Base-by-base conservation (phyloP, 2,797 vertebrate species). In the Zenarchopterus dispar region DNA sequence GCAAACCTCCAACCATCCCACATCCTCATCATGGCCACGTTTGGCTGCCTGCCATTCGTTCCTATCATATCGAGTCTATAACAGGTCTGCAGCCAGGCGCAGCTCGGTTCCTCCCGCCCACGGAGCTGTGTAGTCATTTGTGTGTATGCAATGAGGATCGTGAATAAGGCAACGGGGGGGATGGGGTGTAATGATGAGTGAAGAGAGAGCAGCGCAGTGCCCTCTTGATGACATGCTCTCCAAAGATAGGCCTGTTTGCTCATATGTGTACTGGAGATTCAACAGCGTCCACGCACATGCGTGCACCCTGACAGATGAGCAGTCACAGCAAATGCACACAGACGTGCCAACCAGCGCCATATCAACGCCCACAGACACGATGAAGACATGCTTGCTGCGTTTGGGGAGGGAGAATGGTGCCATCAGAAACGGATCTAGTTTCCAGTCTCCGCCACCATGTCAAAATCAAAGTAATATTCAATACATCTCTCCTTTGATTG, bases 171-270 rank as follows among this genome's bases (percentile, higher is more conserved):
- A 76, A 69, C 65, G 43, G 48, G 47, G 47, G 48, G 43, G 47
- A 78, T 57, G 11, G 48, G 81, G 82, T 80, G 80, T 86, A 85
- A 88, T 81, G 69, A 70, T 66, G 71, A 87, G 67, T 51, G 72
- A 77, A 82, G 79, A 57, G 71, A 70, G 67, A 84, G 5, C 41
- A 45, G 68, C 63, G 68, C 56, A 59, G 56, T 64, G 63, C 50
- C 66, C 36, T 56, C 70, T 65, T 49, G 72, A 75, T 84, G 84
- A 86, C 56, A 62, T 45, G 46, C 48, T 64, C 52, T 52, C 55
- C 50, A 4, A 62, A 49, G 74, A 53, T 28, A 43, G 75, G 47
- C 70, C 42, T 65, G 47, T 67, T 78, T 70, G 65, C 17, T 48
- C 45, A 55, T 51, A 59, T 82, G 73, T 73, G 58, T 72, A 55